Conservation (phyloP, 2,888 invertebrate genomes). For the Platycnemis pennipes region DNA sequence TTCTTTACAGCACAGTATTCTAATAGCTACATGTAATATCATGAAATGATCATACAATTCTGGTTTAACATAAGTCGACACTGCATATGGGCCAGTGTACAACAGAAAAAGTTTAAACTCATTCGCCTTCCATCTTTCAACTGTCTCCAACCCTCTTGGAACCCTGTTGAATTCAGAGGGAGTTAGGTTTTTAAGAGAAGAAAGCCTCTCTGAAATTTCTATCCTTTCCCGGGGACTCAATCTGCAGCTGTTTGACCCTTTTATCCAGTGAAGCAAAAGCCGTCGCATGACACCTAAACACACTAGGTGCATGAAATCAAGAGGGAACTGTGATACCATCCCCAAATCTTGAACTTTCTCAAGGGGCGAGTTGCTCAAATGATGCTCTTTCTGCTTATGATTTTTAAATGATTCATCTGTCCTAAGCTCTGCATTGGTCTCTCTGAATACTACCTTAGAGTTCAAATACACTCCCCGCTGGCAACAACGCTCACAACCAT, state of each 20-base stretch:
- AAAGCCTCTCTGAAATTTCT: not conserved
- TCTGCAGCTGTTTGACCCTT: not conserved
- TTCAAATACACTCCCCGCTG: not conserved
- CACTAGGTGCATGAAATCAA: not conserved
- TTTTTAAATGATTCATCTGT: not conserved
- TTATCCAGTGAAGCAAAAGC: not conserved
- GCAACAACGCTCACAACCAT: not conserved
- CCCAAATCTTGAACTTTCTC: not conserved
- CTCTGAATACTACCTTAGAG: not conserved
- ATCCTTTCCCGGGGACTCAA: not conserved
- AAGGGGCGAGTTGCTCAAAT: not conserved
- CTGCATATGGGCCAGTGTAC: not conserved
- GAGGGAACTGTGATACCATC: not conserved
- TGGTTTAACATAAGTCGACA: not conserved
- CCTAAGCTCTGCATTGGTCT: not conserved
- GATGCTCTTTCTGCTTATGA: not conserved
- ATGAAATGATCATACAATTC: not conserved
- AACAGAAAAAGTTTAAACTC: not conserved
- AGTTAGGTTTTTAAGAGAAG: not conserved
- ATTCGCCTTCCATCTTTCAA: not conserved
- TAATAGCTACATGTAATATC: slow-evolving; percentile 58
- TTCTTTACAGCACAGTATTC: slow-evolving; percentile 66
- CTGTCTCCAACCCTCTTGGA: not conserved
- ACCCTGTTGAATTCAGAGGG: not conserved
- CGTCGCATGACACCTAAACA: not conserved